Evolutionary conservation across 2,888 invertebrate genomes (phyloP), one percentile per base, ranked within the genome.

Genomic region (Caradrina kadenii): DNA sequence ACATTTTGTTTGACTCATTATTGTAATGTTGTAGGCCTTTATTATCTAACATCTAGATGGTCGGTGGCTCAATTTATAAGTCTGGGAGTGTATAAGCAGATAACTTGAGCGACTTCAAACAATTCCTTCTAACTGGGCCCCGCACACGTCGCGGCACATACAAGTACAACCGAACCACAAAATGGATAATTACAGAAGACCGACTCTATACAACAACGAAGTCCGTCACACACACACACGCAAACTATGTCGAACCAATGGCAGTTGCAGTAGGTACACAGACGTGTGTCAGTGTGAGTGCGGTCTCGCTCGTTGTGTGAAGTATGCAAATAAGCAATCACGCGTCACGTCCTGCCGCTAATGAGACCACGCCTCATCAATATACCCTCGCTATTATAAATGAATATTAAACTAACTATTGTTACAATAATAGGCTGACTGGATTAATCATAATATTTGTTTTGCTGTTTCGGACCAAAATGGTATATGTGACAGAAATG

Each of bases 281-380:
- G 21, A 1, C 5, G n/a, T 31, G 21, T 22, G 11, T 11, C 4
- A 22, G 11, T 42, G 17, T 17, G 42, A 0, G 10, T 56, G 35
- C 17, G 19, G 2, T 3, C 45, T 0, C 13, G 6, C n/a, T 45
- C n/a, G 17, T 3, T 45, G 13, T n/a, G 4, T 13, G 26, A 19
- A n/a, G 52, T 66, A 62, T 62, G 66, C 56, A 66, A 71, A 62
- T 39, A 62, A 19, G n/a, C 54, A 19, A n/a, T 22, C 62, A 66
- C 54, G 56, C 61, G 48, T 13, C 66, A 53, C 48, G 26, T 56
- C 52, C 62, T 61, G 61, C 50, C 31, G 52, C 59, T 66, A 66
- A 71, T 62, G 21, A 61, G 45, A 35, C 13, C 35, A 6, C 49
- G 49, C 55, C 22, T 62, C 49, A 50, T 55, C 42, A 62, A 50